A percentile compares a stretch with the other conserved stretches of the same genome.
These are phyloP conservation scores for Beaufortia kweichowensis DNA, from an alignment of 2,113 vertebrate species.

Conservation along the genomic window DNA sequence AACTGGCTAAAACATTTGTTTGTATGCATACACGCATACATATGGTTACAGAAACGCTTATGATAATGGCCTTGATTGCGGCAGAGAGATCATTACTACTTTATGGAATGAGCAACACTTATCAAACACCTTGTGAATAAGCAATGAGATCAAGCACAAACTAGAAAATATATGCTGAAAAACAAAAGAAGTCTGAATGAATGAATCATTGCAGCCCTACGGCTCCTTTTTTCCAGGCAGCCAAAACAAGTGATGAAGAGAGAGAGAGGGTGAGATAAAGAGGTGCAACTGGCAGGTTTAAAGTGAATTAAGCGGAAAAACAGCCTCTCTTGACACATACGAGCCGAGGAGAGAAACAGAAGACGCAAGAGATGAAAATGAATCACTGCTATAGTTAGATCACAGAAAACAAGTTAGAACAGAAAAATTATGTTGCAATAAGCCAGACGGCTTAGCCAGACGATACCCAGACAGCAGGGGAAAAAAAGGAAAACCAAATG, in stretches of 20 bases:
- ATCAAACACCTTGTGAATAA: not conserved
- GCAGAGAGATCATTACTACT: slow-evolving; percentile 63
- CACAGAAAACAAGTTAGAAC: slow-evolving; percentile 19
- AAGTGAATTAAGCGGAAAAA: slow-evolving; percentile 18
- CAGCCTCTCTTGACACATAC: slow-evolving; percentile 21
- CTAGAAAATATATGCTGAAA: not conserved
- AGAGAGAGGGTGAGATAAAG: slow-evolving; percentile 30
- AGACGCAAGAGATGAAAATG: slow-evolving; percentile 2
- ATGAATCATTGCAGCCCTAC: slow-evolving; percentile 13
- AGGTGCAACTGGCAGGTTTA: slow-evolving; percentile 34
- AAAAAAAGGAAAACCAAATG: not conserved
- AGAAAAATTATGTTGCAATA: slow-evolving; percentile 20
- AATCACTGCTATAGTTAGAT: slow-evolving; percentile 27
- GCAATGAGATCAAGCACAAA: not conserved
- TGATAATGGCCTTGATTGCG: slow-evolving; percentile 60
- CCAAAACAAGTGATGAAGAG: slow-evolving; percentile 26
- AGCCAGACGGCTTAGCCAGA: slow-evolving; percentile 1
- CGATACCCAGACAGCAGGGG: not conserved
- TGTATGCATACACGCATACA: slow-evolving; percentile 32
- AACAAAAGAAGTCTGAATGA: not conserved
- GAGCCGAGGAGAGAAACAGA: slow-evolving; percentile 27
- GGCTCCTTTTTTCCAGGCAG: slow-evolving; percentile 14
- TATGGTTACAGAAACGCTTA: slow-evolving; percentile 58
- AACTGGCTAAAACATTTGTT: slow-evolving; percentile 13
- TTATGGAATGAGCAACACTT: slow-evolving; percentile 51